These are phyloP conservation scores for Nineta flava DNA, from an alignment of 2,888 invertebrate genomes.

Conservation along the genomic window DNA sequence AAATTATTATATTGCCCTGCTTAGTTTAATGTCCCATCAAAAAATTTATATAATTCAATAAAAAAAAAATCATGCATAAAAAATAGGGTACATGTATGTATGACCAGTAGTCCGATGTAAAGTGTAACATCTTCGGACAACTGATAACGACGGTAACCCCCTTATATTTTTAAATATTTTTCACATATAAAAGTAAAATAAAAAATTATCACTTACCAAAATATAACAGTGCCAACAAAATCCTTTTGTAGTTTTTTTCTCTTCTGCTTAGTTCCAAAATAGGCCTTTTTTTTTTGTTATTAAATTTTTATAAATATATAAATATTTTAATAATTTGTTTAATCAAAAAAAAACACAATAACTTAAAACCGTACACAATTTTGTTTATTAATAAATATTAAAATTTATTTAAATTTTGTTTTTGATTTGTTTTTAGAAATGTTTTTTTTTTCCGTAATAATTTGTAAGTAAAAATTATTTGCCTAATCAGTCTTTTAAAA, in stretches of 20 bases:
- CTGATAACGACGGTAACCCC: too few relatives aligned
- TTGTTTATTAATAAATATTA: not conserved
- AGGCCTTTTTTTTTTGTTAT: not conserved
- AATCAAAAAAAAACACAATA: not conserved
- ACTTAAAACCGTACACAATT: not conserved
- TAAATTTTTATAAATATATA: not conserved
- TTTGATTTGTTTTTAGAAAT: not conserved
- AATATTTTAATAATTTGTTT: not conserved
- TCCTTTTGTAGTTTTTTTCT: not conserved
- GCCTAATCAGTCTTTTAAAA: constrained; percentile 4
- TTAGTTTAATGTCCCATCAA: too few relatives aligned
- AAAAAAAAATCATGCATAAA: too few relatives aligned
- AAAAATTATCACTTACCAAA: not conserved
- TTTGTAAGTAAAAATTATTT: constrained; percentile 2
- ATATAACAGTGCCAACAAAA: not conserved
- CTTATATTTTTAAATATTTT: too few relatives aligned
- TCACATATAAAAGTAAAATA: not conserved
- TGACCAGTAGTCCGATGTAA: too few relatives aligned
- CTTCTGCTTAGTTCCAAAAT: not conserved
- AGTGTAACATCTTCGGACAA: too few relatives aligned
- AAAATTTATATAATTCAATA: too few relatives aligned
- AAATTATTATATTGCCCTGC: too few relatives aligned
- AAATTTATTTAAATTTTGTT: not conserved
- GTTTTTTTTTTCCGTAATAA: not conserved
- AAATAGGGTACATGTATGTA: too few relatives aligned